phyloP scores from a whole-genome alignment of 2,113 vertebrate species.

The Heteronetta atricapilla region DNA sequence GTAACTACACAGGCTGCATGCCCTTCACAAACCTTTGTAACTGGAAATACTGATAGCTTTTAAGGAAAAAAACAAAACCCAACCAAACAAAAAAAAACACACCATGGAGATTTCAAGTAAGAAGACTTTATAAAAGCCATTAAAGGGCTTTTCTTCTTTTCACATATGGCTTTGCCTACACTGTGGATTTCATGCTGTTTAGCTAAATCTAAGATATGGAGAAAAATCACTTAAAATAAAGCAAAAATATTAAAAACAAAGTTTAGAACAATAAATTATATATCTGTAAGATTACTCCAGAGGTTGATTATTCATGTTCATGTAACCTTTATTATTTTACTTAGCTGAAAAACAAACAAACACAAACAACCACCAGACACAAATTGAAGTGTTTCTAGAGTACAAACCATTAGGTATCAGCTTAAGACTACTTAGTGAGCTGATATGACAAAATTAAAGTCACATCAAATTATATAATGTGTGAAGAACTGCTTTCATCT shows the following conservation, averaged over 20 bases:
- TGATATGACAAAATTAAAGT: neutral
- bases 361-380: no score
- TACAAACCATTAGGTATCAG: neutral
- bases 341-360: neutral
- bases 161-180: constrained; percentile 54
- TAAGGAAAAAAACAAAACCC: constrained; percentile 35
- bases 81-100: neutral
- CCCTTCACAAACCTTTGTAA: constrained; percentile 36
- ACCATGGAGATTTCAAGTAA: neutral
- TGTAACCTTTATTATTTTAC: neutral
- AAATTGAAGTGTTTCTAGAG: neutral
- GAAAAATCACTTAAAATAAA: neutral
- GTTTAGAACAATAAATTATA: neutral
- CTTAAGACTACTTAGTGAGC: neutral
- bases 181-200: constrained; percentile 28
- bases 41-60: constrained; percentile 59
- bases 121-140: constrained; percentile 61
- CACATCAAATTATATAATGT: neutral
- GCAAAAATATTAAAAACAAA: neutral
- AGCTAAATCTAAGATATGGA: constrained; percentile 1
- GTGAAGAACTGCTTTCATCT: neutral
- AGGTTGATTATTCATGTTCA: neutral
- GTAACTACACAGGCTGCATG: neutral
- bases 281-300: neutral
- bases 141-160: constrained; percentile 20